Conservation (phyloP, 30 jellyfish, hydroid and myxozoan species). For the Cassiopea xamachana region DNA sequence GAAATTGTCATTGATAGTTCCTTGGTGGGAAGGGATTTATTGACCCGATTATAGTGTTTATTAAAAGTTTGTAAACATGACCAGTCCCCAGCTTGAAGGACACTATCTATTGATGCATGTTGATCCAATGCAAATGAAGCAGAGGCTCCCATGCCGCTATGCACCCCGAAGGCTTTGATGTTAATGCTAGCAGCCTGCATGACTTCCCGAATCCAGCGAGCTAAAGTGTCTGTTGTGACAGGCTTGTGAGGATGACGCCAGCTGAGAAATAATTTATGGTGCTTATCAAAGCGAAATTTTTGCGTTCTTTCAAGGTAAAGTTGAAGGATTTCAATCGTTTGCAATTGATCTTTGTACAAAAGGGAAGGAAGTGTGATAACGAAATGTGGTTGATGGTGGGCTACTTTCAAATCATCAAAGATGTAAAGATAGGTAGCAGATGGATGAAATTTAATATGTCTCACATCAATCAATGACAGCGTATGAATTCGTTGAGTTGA, state of each 20-base stretch:
- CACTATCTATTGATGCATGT: background rate
- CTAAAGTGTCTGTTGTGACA: constrained; percentile 17
- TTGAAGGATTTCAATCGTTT: too few species aligned
- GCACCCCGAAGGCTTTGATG: constrained; percentile 12
- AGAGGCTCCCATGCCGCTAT: constrained; percentile 19
- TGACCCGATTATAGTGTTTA: background rate
- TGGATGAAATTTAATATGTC: constrained; percentile 4
- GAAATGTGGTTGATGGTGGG: background rate
- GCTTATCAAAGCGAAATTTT: background rate
- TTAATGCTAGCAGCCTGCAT: background rate
- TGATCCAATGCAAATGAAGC: background rate
- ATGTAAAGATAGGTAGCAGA: constrained; percentile 1
- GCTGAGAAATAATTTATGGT: background rate
- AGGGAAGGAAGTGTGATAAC: too few species aligned
- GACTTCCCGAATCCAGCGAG: constrained; percentile 35
- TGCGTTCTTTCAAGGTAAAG: background rate
- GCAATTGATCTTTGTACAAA: too few species aligned
- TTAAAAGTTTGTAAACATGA: background rate
- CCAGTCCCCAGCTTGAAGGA: background rate
- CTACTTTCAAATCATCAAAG: background rate
- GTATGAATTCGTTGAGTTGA: constrained; percentile 14
- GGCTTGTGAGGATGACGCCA: constrained; percentile 10
- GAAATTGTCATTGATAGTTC: background rate
- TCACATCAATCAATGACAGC: background rate
- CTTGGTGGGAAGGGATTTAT: background rate